Evolutionary conservation across 2,888 invertebrate genomes (phyloP).

Genomic region (Timema podura): DNA sequence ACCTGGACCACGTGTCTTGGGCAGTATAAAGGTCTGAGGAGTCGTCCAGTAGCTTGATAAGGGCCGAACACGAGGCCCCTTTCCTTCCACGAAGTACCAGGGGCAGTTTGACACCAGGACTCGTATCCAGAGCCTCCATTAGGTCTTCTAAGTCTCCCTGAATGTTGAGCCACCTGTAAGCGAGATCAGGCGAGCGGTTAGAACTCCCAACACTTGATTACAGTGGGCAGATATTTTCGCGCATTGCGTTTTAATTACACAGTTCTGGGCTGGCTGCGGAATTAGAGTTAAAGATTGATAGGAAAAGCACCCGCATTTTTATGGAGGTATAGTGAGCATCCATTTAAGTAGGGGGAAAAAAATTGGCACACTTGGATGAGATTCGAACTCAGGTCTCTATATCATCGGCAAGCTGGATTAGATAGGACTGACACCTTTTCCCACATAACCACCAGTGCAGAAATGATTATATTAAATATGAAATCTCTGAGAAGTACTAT

Average conservation of each 20-base stretch:
- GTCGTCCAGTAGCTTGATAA: constrained; percentile 60
- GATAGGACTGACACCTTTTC: too few relatives aligned
- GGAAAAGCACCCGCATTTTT: too few relatives aligned
- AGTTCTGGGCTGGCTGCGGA: too few relatives aligned
- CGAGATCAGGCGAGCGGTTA: not conserved
- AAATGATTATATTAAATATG: too few relatives aligned
- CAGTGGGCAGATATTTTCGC: too few relatives aligned
- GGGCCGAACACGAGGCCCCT: constrained; percentile 59
- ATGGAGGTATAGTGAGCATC: not conserved
- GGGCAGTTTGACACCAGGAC: not conserved
- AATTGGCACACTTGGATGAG: too few relatives aligned
- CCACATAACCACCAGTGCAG: too few relatives aligned
- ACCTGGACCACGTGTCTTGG: constrained; percentile 64
- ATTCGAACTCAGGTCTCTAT: too few relatives aligned
- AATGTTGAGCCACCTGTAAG: constrained; percentile 55
- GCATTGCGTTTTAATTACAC: too few relatives aligned
- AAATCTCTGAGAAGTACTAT: too few relatives aligned
- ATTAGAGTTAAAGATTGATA: too few relatives aligned
- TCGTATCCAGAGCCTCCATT: constrained; percentile 43
- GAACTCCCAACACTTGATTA: not conserved
- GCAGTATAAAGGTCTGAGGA: constrained; percentile 56
- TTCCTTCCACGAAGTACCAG: constrained; percentile 27
- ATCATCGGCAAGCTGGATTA: too few relatives aligned
- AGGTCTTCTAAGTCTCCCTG: constrained; percentile 62
- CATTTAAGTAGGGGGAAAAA: not conserved